A percentile compares a stretch with the other conserved stretches of the same genome.
Conservation (phyloP, 2,888 invertebrate genomes). For the Caradrina kadenii region DNA sequence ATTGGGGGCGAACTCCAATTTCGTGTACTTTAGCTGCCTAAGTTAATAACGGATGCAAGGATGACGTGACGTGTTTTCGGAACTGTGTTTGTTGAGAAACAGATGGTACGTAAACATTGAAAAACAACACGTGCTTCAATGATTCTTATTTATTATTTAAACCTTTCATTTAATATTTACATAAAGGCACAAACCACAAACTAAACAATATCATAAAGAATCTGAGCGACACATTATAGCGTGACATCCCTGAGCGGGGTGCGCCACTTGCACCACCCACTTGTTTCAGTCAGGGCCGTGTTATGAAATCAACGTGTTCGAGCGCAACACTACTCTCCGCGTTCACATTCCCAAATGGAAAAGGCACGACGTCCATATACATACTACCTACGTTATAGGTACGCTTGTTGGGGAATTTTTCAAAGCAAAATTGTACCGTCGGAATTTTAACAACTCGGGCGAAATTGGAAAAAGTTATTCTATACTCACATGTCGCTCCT, state of each 20-base stretch:
- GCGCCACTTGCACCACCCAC: slow-evolving; percentile 88
- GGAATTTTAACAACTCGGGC: slow-evolving; percentile 81
- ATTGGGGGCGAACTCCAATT: slow-evolving; percentile 48
- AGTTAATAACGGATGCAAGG: slow-evolving; percentile 60
- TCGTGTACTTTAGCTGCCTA: slow-evolving; percentile 50
- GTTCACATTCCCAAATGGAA: slow-evolving; percentile 87
- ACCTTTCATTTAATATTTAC: slow-evolving; percentile 23
- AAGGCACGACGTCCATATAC: slow-evolving; percentile 77
- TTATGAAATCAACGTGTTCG: slow-evolving; percentile 91
- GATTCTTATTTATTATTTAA: slow-evolving; percentile 20
- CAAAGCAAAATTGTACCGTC: slow-evolving; percentile 82
- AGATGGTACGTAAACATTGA: slow-evolving; percentile 23
- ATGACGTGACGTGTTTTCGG: slow-evolving; percentile 50
- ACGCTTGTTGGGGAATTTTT: slow-evolving; percentile 81
- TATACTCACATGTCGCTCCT: slow-evolving; percentile 89
- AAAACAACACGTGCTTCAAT: slow-evolving; percentile 22
- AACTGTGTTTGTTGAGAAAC: slow-evolving; percentile 25
- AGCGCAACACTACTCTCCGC: slow-evolving; percentile 85
- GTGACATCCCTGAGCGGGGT: slow-evolving; percentile 74
- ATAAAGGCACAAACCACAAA: background rate
- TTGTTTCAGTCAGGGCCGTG: slow-evolving; percentile 87
- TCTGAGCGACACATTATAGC: slow-evolving; percentile 16
- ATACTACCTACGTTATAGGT: slow-evolving; percentile 41
- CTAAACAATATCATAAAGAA: slow-evolving; percentile 18
- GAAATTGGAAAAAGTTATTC: slow-evolving; percentile 81